phyloP scores from a whole-genome alignment of 2,797 vertebrate species.

The Cottoperca gobio region DNA sequence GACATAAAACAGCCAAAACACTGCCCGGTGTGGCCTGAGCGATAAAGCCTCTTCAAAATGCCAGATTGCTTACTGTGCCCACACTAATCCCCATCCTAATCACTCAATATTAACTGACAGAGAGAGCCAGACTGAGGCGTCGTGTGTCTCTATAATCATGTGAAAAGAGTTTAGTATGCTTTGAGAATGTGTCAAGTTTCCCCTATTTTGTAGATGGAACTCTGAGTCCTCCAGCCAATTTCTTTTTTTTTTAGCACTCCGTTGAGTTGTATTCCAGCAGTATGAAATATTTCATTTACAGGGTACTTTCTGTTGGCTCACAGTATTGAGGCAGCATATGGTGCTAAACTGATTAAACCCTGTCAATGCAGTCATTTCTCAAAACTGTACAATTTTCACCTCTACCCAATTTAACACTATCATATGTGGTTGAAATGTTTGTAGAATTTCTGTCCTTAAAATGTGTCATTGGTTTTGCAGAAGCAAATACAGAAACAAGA shows the following conservation, averaged over 20 bases:
- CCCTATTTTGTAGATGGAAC: constrained; percentile 28
- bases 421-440: background rate
- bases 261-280: background rate
- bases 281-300: constrained; percentile 13
- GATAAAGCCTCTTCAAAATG: constrained; percentile 69
- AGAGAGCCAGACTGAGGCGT: constrained; percentile 43
- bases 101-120: constrained; percentile 68
- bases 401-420: background rate
- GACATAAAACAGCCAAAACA: constrained; percentile 66
- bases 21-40: constrained; percentile 42
- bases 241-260: background rate
- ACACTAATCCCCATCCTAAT: constrained; percentile 71
- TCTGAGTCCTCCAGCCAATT: constrained; percentile 16
- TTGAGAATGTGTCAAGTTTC: constrained; percentile 50
- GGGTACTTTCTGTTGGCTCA: constrained; percentile 7
- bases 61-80: constrained; percentile 68
- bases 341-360: background rate
- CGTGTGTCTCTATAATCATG: constrained; percentile 43
- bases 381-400: background rate
- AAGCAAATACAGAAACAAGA: background rate
- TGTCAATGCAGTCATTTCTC: constrained; percentile 1
- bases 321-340: constrained; percentile 1
- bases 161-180: constrained; percentile 40
- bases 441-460: background rate
- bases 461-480: background rate